A percentile compares a stretch with the other conserved stretches of the same genome.
Evolutionary conservation across 2,797 vertebrate species (phyloP).

Genomic region (Graptemys geographica): DNA sequence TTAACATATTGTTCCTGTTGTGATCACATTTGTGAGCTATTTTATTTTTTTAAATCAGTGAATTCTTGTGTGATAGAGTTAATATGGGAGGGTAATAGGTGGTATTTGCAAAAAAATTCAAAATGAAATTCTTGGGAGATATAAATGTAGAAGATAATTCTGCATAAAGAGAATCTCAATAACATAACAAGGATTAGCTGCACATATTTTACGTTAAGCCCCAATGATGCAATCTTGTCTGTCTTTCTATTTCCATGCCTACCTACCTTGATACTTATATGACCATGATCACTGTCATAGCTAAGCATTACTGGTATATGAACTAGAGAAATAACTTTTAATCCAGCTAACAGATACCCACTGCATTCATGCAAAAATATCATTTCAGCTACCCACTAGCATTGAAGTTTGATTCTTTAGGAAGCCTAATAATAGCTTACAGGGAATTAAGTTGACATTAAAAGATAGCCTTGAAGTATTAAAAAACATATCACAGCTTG

Average conservation of each 20-base stretch:
- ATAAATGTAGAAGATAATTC: background rate
- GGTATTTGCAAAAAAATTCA: background rate
- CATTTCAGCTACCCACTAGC: conserved; percentile 52
- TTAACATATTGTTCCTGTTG: background rate
- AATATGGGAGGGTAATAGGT: background rate
- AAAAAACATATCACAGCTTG: conserved; percentile 72
- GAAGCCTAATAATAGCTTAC: conserved; percentile 74
- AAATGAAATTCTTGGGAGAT: background rate
- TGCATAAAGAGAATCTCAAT: background rate
- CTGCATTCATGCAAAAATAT: conserved; percentile 20
- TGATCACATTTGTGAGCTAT: background rate
- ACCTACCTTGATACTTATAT: background rate
- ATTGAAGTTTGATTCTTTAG: conserved; percentile 68
- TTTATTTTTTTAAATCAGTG: background rate
- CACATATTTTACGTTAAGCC: background rate
- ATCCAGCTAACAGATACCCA: background rate
- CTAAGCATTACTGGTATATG: background rate
- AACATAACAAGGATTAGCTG: background rate
- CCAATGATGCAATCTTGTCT: background rate
- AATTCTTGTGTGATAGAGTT: background rate
- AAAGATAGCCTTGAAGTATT: conserved; percentile 78
- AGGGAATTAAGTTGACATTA: conserved; percentile 72
- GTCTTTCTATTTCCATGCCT: background rate
- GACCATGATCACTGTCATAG: background rate
- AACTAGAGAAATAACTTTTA: background rate